Evolutionary conservation across 2,888 invertebrate genomes (phyloP).

Genomic region (Entomobrya multifasciata): DNA sequence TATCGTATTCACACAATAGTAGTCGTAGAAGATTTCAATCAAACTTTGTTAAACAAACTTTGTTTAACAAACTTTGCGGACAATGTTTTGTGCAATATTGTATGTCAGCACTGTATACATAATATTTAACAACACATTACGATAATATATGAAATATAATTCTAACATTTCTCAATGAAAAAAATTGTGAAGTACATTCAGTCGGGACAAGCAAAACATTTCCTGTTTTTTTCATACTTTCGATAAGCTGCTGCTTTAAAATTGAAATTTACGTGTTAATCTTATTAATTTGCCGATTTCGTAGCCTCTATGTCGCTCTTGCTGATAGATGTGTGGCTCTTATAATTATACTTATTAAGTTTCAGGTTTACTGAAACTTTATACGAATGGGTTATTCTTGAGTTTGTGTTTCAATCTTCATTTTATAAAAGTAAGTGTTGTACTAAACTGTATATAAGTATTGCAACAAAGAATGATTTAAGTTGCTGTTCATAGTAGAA

Average conservation of each 20-base stretch:
- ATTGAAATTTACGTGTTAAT: neutral
- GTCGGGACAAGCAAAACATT: slow-evolving; percentile 55
- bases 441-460: slow-evolving; percentile 35
- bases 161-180: neutral
- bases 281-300: too few relatives aligned
- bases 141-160: neutral
- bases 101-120: neutral
- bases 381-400: too few relatives aligned
- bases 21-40: neutral
- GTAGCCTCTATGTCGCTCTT: too few relatives aligned
- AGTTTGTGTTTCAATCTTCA: too few relatives aligned
- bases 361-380: too few relatives aligned
- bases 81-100: neutral
- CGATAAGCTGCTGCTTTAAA: slow-evolving; percentile 36
- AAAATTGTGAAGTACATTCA: slow-evolving; percentile 28
- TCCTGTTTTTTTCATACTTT: slow-evolving; percentile 31
- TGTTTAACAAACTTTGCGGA: neutral
- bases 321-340: too few relatives aligned
- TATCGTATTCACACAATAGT: neutral
- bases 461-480: slow-evolving; percentile 45
- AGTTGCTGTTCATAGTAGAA: slow-evolving; percentile 12
- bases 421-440: neutral
- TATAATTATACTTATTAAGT: too few relatives aligned
- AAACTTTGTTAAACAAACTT: neutral
- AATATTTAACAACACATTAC: neutral